phyloP scores from a whole-genome alignment of 1,140 invertebrate genomes.

The Drosophila setifemur region DNA sequence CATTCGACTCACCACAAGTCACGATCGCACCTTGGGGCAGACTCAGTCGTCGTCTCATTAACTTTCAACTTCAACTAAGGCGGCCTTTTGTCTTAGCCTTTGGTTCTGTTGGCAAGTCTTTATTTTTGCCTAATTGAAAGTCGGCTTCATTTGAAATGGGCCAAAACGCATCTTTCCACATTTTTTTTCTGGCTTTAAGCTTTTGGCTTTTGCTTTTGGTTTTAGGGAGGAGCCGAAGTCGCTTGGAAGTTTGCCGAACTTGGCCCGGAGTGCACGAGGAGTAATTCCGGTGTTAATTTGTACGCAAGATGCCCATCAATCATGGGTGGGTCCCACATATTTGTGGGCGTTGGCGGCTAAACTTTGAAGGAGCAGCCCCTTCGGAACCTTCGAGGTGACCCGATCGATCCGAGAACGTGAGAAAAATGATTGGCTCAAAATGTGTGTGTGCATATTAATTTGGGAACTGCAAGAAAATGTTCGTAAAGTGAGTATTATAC shows the following conservation, averaged over 20 bases:
- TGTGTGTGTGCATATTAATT: background rate
- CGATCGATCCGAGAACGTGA: conserved; percentile 48
- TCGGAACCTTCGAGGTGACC: too few species aligned
- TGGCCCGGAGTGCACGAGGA: conserved; percentile 32
- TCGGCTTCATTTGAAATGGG: conserved; percentile 69
- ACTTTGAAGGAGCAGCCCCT: conserved; percentile 55
- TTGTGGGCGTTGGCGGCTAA: conserved; percentile 71
- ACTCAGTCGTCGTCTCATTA: conserved; percentile 71
- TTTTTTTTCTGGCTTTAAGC: background rate
- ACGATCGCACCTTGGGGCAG: conserved; percentile 25
- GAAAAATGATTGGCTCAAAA: conserved; percentile 42
- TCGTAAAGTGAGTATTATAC: too few species aligned
- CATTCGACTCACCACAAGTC: background rate
- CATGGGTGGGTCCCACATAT: conserved; percentile 45
- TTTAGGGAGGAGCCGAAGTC: conserved; percentile 44
- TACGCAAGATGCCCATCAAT: conserved; percentile 73
- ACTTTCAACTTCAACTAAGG: conserved; percentile 52
- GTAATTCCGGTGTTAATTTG: conserved; percentile 80
- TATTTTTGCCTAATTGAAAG: conserved; percentile 73
- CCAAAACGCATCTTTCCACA: conserved; percentile 45
- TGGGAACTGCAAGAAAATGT: background rate
- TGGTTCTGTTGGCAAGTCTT: conserved; percentile 22
- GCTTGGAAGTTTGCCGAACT: conserved; percentile 40
- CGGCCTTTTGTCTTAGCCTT: conserved; percentile 57
- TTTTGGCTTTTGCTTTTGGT: background rate